A percentile compares a stretch with the other conserved stretches of the same genome.
Conservation (phyloP, 1,140 invertebrate species). For the Apolygus lucorum region DNA sequence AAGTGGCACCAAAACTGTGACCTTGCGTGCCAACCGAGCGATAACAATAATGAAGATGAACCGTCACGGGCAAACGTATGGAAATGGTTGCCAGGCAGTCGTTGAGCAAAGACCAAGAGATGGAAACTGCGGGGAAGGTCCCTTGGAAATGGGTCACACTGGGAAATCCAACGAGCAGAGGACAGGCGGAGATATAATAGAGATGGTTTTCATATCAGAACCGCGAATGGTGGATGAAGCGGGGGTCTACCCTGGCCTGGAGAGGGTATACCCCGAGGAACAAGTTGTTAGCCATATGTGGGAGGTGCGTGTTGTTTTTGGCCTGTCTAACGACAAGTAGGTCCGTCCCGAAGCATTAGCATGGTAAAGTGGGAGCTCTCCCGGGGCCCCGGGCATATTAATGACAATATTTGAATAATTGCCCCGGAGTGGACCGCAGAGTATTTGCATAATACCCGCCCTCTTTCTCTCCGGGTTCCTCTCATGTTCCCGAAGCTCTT, state of each 20-base stretch:
- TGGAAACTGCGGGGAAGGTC: neutral
- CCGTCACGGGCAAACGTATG: no score
- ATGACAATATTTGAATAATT: conserved; percentile 27
- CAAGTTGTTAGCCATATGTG: conserved; percentile 16
- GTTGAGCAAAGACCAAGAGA: no score
- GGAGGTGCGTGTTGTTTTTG: conserved; percentile 16
- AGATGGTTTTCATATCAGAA: neutral
- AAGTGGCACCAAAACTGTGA: no score
- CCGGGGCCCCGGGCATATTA: conserved; percentile 19
- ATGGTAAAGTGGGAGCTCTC: conserved; percentile 15
- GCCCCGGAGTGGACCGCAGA: conserved; percentile 19
- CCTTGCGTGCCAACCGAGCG: no score
- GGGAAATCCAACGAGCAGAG: neutral
- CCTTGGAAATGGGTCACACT: neutral
- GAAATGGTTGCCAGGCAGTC: no score
- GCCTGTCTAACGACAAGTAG: conserved; percentile 18
- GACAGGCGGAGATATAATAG: neutral
- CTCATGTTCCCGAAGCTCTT: neutral
- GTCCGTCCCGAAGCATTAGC: conserved; percentile 11
- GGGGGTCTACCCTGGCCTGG: no score
- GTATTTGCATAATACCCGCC: conserved; percentile 23
- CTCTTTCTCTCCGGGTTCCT: neutral
- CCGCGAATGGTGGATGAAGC: no score
- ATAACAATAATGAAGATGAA: no score
- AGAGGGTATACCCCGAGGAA: neutral